Evolutionary conservation across 2,113 vertebrate genomes (phyloP).

Genomic region (Tapirus terrestris): DNA sequence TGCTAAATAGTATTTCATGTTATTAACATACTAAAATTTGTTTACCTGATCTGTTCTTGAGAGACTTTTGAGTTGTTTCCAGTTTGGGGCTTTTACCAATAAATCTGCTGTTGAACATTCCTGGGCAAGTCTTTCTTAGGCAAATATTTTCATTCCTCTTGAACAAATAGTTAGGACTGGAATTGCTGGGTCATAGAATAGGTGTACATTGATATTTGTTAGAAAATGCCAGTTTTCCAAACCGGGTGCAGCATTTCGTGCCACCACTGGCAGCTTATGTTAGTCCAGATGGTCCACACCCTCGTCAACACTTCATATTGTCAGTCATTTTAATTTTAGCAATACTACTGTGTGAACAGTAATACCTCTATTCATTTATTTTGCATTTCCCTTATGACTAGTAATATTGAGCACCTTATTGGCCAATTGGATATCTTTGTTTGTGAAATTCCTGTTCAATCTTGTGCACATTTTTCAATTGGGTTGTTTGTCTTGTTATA

Average conservation of each 20-base stretch:
- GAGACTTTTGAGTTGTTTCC: neutral
- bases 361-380: neutral
- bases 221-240: constrained; percentile 17
- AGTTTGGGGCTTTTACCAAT: neutral
- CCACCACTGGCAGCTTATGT: neutral
- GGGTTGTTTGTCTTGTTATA: neutral
- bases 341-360: neutral
- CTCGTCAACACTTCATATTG: neutral
- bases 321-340: neutral
- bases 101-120: neutral
- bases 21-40: neutral
- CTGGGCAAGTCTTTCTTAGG: neutral
- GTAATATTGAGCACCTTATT: neutral
- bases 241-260: neutral
- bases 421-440: neutral
- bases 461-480: neutral
- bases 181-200: neutral
- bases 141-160: neutral
- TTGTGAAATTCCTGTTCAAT: constrained; percentile 5
- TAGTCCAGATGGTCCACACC: neutral
- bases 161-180: neutral
- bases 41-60: neutral
- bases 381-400: neutral
- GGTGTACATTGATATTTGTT: neutral
- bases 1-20: neutral